Evolutionary conservation across 2,113 vertebrate species (phyloP).

Genomic region (Sphyrna mokarran): DNA sequence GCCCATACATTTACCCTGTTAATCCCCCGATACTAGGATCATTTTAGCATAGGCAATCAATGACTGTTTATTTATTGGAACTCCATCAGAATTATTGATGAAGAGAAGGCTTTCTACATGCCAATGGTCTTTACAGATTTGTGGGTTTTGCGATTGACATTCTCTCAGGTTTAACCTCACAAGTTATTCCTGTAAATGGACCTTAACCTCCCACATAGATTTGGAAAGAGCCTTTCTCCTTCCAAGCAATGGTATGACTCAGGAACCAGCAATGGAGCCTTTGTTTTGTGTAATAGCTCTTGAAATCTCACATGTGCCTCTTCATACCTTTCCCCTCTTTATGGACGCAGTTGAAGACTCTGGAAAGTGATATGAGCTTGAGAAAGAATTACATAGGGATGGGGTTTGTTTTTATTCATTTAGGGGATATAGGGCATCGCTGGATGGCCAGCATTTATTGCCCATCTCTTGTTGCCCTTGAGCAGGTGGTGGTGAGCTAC

Average conservation of each 20-base stretch:
- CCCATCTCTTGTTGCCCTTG: no score
- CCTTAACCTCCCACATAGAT: background rate
- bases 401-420: no score
- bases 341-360: background rate
- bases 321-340: background rate
- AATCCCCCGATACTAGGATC: no score
- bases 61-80: background rate
- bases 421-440: no score
- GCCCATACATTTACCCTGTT: no score
- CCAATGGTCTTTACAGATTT: background rate
- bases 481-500: no score
- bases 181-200: background rate
- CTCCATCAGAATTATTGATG: background rate
- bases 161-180: background rate
- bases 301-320: background rate
- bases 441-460: no score
- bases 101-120: background rate
- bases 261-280: background rate
- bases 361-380: background rate
- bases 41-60: no score
- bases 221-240: background rate
- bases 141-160: background rate
- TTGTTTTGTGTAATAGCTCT: background rate
- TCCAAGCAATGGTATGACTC: conserved; percentile 13
- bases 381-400: no score